A percentile compares a stretch with the other conserved stretches of the same genome.
Conservation (phyloP, 2,797 vertebrate genomes). For the Phalanger gymnotis region DNA sequence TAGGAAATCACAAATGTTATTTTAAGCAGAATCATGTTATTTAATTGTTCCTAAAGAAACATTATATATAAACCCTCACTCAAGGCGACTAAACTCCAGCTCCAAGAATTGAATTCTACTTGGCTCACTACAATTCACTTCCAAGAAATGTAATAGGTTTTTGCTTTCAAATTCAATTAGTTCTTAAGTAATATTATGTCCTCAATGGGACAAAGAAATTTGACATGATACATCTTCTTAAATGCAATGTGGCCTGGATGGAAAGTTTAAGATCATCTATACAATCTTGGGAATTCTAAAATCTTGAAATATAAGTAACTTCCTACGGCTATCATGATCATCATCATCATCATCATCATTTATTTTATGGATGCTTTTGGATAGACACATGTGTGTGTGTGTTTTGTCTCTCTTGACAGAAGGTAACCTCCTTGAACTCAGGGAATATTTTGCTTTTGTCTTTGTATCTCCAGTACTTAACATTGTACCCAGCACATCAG, state of each 20-base stretch:
- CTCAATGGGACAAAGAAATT: neutral
- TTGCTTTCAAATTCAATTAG: conserved; percentile 26
- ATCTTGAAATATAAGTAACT: neutral
- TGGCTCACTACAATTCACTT: conserved; percentile 14
- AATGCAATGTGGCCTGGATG: neutral
- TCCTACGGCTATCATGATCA: neutral
- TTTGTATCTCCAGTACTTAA: neutral
- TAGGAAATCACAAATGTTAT: neutral
- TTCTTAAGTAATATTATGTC: neutral
- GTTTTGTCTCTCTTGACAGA: neutral
- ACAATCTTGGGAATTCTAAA: neutral
- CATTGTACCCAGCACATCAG: neutral
- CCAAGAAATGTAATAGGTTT: conserved; percentile 12
- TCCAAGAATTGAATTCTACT: neutral
- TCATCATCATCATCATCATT: neutral
- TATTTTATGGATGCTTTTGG: neutral
- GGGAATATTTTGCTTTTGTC: neutral
- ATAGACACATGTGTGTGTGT: neutral
- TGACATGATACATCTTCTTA: neutral
- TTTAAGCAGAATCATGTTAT: conserved; percentile 11
- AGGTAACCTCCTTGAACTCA: neutral
- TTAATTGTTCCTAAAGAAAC: neutral
- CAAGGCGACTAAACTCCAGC: neutral
- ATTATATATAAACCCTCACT: conserved; percentile 17
- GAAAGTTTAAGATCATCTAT: conserved; percentile 3